Conservation (phyloP, 2,113 vertebrate genomes). For the Rhombomys opimus region DNA sequence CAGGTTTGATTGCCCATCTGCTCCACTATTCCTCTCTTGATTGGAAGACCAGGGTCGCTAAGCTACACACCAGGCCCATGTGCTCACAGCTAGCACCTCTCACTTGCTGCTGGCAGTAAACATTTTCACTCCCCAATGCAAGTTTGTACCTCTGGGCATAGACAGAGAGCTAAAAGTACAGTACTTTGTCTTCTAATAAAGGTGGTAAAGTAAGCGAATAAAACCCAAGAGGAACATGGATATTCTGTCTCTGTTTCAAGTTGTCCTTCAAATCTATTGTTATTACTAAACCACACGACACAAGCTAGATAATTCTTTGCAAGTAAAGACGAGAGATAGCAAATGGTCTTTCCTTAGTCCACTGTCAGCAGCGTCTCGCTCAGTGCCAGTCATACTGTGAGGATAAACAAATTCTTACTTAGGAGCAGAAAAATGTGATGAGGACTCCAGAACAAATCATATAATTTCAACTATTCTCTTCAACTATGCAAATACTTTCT, state of each 20-base stretch:
- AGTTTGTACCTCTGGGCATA: background rate
- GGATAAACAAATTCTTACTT: background rate
- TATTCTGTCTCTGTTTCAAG: background rate
- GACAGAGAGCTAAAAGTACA: background rate
- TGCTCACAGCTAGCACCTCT: background rate
- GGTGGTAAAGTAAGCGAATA: background rate
- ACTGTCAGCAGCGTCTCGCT: background rate
- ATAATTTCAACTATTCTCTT: conserved; percentile 17
- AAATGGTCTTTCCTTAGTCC: background rate
- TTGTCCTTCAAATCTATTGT: background rate
- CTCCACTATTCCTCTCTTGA: background rate
- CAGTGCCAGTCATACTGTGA: background rate
- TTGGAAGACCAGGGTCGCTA: background rate
- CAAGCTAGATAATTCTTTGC: background rate
- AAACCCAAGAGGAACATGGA: background rate
- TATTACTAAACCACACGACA: background rate
- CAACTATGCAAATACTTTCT: background rate
- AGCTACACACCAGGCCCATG: too few relatives aligned
- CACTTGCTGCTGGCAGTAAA: background rate
- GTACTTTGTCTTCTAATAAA: background rate
- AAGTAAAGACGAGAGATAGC: background rate
- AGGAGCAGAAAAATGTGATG: background rate
- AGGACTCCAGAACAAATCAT: background rate
- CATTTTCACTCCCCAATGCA: background rate
- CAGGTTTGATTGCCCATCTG: background rate